Evolutionary conservation across 2,888 invertebrate genomes (phyloP), one percentile per base, ranked within the genome.

Genomic region (Watsonalla cultraria): DNA sequence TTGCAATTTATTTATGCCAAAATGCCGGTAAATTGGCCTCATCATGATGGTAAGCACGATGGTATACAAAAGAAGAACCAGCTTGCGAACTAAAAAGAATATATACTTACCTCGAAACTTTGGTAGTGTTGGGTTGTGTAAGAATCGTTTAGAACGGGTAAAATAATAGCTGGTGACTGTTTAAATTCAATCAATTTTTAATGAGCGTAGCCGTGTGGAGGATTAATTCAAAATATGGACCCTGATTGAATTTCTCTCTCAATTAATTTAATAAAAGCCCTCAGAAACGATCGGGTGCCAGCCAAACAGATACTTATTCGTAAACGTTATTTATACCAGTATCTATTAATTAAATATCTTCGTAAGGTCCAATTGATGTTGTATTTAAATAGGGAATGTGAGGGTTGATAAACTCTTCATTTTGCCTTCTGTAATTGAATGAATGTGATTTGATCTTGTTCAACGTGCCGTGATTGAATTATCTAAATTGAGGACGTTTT

Each of bases 211-310:
- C 65, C 66, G 67, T 68, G 64, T 65, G 62, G 60, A 37, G 65
- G 67, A 75, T 75, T 75, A 74, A 76, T 75, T 74, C 72, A 65
- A 73, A 76, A 66, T 69, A 57, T 67, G 58, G 63, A 66, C 70
- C 69, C 66, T 71, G 74, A 80, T 82, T 76, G 76, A 72, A 75
- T 80, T 78, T 74, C 78, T 59, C 63, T 61, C 68, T 70, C 68
- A 76, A 77, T 78, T 78, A 76, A 78, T 74, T 76, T 72, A 57
- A 61, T 71, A 61, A 72, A 69, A 66, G 63, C 68, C 55, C 61
- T 65, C 65, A 62, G 59, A 57, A 54, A 53, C 64, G 62, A 74
- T 74, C 64, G 64, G 72, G 70, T 68, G 60, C 64, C 57, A 56
- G 53, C 50, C 54, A 61, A 56, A 56, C 48, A 51, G 55, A 57